Percentiles rank a stretch among this genome's conserved stretches.
phyloP scores from a whole-genome alignment of 2,888 invertebrate species.

The Acronicta leporina region DNA sequence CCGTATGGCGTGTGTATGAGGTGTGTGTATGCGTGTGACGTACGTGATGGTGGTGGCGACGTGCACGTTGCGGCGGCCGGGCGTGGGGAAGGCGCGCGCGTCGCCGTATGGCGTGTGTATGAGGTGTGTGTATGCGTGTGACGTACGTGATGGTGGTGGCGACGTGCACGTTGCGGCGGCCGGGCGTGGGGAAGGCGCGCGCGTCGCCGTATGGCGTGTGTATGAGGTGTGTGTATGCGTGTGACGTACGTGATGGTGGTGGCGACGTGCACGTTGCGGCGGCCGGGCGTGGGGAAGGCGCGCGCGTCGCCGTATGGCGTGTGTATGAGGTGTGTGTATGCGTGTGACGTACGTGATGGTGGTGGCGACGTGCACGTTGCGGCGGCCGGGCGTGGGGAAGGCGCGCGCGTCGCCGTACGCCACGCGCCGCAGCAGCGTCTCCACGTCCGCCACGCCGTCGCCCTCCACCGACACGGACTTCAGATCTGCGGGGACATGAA shows the following conservation, averaged over 20 bases:
- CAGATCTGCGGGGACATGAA: constrained; percentile 88
- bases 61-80: too few species aligned
- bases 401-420: constrained; percentile 97
- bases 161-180: too few species aligned
- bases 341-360: constrained; percentile 90
- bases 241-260: constrained; percentile 92
- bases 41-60: too few species aligned
- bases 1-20: too few species aligned
- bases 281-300: constrained; percentile 97
- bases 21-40: too few species aligned
- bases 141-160: too few species aligned
- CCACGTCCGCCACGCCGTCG: constrained; percentile 96
- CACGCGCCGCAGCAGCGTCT: constrained; percentile 95
- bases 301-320: constrained; percentile 98
- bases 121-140: too few species aligned
- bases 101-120: too few species aligned
- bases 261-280: constrained; percentile 94
- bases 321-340: too few species aligned
- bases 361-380: constrained; percentile 95
- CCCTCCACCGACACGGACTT: constrained; percentile 97
- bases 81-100: too few species aligned
- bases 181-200: too few species aligned
- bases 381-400: constrained; percentile 98
- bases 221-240: background rate
- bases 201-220: too few species aligned